Evolutionary conservation across 2,888 invertebrate species (phyloP).

Genomic region (Digitonthophagus gazella): DNA sequence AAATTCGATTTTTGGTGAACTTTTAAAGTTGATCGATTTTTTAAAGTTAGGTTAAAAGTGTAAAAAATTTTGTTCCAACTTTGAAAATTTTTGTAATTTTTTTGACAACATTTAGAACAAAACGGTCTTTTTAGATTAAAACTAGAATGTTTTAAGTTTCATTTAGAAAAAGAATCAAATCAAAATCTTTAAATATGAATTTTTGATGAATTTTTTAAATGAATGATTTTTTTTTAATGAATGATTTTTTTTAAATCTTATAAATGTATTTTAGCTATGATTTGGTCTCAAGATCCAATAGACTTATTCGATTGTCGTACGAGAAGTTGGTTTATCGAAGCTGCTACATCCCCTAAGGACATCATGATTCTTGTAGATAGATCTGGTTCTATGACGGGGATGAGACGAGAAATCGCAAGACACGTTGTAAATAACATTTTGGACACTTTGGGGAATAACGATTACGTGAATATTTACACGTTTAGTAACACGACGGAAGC

Average conservation of each 20-base stretch:
- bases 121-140: too few relatives aligned
- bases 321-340: constrained; percentile 96
- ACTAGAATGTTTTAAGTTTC: too few relatives aligned
- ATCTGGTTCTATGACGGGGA: constrained; percentile 66
- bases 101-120: too few relatives aligned
- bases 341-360: constrained; percentile 97
- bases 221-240: too few relatives aligned
- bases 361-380: constrained; percentile 67
- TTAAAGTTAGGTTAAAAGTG: too few relatives aligned
- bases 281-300: constrained; percentile 73
- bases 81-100: too few relatives aligned
- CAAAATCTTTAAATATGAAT: too few relatives aligned
- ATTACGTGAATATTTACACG: constrained; percentile 94
- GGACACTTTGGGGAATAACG: constrained; percentile 95
- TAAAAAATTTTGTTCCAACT: too few relatives aligned
- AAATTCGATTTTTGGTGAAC: too few relatives aligned
- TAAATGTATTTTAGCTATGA: constrained; percentile 59
- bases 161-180: too few relatives aligned
- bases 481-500: constrained; percentile 81
- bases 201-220: too few relatives aligned
- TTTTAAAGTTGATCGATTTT: too few relatives aligned
- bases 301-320: constrained; percentile 96
- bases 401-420: constrained; percentile 84
- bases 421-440: constrained; percentile 85
- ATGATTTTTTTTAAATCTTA: constrained; percentile 15